Percentiles rank a stretch among this genome's conserved stretches.
These are phyloP conservation scores for Rallus limicola DNA, from an alignment of 2,113 vertebrate genomes.

Conservation along the genomic window DNA sequence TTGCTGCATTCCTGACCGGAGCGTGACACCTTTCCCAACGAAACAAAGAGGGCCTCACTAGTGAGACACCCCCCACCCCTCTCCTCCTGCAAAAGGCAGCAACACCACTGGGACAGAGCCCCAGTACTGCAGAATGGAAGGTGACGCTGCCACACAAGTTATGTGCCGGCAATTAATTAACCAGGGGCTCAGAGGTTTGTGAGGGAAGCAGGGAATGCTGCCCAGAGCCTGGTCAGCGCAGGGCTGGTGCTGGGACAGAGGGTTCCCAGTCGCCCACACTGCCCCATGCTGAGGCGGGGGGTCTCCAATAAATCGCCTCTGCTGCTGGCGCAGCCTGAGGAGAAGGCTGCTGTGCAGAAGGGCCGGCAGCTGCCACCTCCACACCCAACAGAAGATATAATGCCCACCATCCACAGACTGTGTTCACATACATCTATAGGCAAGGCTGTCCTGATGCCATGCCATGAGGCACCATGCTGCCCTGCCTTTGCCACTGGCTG, in stretches of 20 bases:
- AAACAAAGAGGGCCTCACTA: fast-evolving
- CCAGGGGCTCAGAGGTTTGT: slow-evolving; percentile 26
- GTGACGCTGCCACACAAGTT: not conserved
- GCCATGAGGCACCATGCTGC: not conserved
- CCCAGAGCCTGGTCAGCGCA: not conserved
- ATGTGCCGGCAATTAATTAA: slow-evolving; percentile 51
- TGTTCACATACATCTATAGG: not conserved
- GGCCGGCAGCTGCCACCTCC: not conserved
- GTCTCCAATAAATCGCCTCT: fast-evolving
- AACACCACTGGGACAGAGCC: fast-evolving
- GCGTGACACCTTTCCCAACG: not conserved
- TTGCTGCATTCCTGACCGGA: not conserved
- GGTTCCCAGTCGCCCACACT: not conserved
- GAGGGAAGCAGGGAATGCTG: not conserved
- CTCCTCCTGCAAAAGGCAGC: fast-evolving
- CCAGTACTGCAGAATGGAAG: fast-evolving
- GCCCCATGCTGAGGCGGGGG: not conserved
- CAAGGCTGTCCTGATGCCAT: too few relatives aligned
- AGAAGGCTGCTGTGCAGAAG: not conserved
- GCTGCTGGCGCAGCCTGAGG: not conserved
- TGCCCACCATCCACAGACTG: fast-evolving
- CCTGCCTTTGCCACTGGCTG: not conserved
- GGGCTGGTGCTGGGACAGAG: not conserved
- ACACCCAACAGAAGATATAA: not conserved
- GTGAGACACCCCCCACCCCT: not conserved